These are phyloP conservation scores for Rambutsinella grinnellia DNA, from an alignment of 2,888 invertebrate species.

Conservation along the genomic window DNA sequence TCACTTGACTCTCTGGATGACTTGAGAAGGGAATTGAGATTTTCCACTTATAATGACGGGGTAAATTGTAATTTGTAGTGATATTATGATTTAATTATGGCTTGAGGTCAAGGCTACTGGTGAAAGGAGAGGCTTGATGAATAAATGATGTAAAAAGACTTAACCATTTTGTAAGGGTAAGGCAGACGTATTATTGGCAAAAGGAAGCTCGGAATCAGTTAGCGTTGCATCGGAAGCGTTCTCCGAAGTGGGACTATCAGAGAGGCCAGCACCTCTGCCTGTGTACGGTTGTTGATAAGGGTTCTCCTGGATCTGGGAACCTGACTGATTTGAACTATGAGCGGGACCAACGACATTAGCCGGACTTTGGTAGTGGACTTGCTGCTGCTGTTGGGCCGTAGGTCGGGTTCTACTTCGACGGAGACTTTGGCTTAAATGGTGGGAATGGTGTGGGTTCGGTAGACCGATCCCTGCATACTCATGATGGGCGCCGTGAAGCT, in stretches of 20 bases:
- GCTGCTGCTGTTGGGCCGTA: slow-evolving; percentile 68
- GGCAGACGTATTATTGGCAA: slow-evolving; percentile 81
- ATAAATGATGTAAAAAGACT: slow-evolving; percentile 65
- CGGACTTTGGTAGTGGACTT: slow-evolving; percentile 68
- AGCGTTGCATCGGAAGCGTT: slow-evolving; percentile 88
- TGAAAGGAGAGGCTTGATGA: neutral
- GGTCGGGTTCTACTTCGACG: slow-evolving; percentile 57
- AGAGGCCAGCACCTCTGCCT: slow-evolving; percentile 73
- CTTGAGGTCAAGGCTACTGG: slow-evolving; percentile 5
- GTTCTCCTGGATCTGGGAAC: slow-evolving; percentile 57
- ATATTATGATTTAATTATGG: neutral
- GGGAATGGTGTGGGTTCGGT: slow-evolving; percentile 73
- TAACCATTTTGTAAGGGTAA: slow-evolving; percentile 87
- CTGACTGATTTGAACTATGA: slow-evolving; percentile 45
- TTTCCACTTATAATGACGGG: neutral
- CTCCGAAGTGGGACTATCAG: slow-evolving; percentile 86
- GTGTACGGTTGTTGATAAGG: slow-evolving; percentile 66
- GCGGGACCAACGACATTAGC: slow-evolving; percentile 34
- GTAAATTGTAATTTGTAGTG: too few species aligned
- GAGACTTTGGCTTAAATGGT: slow-evolving; percentile 53
- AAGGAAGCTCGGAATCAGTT: slow-evolving; percentile 85
- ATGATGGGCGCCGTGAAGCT: slow-evolving; percentile 38
- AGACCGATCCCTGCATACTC: slow-evolving; percentile 68
- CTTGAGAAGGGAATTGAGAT: neutral
- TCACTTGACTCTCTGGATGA: too few species aligned